Conservation (phyloP, 2,113 vertebrate genomes). For the Machaerirhynchus nigripectus region DNA sequence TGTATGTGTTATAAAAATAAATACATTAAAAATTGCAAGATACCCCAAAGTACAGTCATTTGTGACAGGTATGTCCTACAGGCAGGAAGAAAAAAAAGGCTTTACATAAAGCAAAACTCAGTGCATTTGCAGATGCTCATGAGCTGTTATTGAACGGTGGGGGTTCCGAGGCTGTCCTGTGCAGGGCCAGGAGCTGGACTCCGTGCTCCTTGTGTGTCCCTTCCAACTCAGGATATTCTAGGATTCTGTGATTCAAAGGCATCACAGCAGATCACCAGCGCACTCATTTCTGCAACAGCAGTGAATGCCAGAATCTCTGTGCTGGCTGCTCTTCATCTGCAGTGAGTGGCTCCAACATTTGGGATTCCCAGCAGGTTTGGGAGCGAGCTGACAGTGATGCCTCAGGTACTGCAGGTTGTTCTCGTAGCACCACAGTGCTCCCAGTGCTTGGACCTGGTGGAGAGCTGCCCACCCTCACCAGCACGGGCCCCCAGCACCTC, state of each 20-base stretch:
- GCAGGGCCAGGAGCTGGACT: background rate
- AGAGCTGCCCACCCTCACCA: rapidly evolving
- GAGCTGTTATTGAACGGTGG: background rate
- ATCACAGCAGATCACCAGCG: background rate
- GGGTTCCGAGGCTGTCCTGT: background rate
- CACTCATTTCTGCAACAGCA: background rate
- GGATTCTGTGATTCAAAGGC: background rate
- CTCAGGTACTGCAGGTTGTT: background rate
- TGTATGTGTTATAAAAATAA: background rate
- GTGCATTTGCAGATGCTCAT: background rate
- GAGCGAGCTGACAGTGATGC: rapidly evolving
- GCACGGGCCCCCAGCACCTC: background rate
- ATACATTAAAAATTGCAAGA: background rate
- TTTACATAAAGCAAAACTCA: background rate
- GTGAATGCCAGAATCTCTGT: background rate
- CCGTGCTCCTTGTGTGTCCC: background rate
- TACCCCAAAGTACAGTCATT: background rate
- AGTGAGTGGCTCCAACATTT: background rate
- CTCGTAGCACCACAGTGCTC: rapidly evolving
- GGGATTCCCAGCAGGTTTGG: background rate
- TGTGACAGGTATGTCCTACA: background rate
- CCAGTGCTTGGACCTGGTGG: rapidly evolving
- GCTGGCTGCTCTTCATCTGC: background rate
- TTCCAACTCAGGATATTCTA: background rate
- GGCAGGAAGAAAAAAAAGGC: background rate